Percentiles rank a stretch among this genome's conserved stretches.
Conservation (phyloP, 2,113 vertebrate genomes). For the Callionymus lyra region DNA sequence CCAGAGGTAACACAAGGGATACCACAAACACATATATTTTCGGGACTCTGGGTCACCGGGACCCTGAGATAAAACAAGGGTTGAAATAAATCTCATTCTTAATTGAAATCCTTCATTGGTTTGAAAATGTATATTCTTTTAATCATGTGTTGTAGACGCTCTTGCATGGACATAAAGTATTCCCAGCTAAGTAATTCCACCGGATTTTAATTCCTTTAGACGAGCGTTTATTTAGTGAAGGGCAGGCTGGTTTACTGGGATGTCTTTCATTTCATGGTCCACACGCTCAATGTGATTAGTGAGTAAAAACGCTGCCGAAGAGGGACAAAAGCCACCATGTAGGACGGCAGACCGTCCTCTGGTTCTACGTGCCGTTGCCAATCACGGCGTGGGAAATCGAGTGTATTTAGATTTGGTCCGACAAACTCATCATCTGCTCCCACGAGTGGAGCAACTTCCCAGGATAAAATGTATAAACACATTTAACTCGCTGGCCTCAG, state of each 20-base stretch:
- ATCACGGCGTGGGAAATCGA: slow-evolving; percentile 38
- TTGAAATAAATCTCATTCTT: not conserved
- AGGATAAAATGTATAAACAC: too few relatives aligned
- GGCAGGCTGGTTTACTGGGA: slow-evolving; percentile 56
- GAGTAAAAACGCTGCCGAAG: slow-evolving; percentile 63
- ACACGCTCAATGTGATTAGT: slow-evolving; percentile 71
- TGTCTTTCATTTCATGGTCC: slow-evolving; percentile 73
- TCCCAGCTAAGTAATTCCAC: slow-evolving; percentile 51
- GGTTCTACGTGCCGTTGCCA: slow-evolving; percentile 47
- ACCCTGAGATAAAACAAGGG: not conserved
- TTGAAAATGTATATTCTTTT: slow-evolving; percentile 7
- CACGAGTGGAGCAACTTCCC: too few relatives aligned
- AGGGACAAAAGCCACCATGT: slow-evolving; percentile 54
- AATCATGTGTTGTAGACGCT: slow-evolving; percentile 37
- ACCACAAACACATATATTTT: too few relatives aligned
- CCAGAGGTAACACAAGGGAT: too few relatives aligned
- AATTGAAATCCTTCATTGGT: not conserved
- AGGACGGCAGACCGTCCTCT: slow-evolving; percentile 31
- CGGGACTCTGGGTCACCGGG: too few relatives aligned
- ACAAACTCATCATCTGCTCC: slow-evolving; percentile 5
- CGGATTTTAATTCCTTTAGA: slow-evolving; percentile 54
- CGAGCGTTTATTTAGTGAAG: slow-evolving; percentile 63
- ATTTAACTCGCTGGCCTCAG: too few relatives aligned
- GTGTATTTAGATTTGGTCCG: slow-evolving; percentile 13
- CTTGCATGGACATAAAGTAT: slow-evolving; percentile 46